phyloP scores from a whole-genome alignment of 2,113 vertebrate genomes.

The Accipiter cooperii region DNA sequence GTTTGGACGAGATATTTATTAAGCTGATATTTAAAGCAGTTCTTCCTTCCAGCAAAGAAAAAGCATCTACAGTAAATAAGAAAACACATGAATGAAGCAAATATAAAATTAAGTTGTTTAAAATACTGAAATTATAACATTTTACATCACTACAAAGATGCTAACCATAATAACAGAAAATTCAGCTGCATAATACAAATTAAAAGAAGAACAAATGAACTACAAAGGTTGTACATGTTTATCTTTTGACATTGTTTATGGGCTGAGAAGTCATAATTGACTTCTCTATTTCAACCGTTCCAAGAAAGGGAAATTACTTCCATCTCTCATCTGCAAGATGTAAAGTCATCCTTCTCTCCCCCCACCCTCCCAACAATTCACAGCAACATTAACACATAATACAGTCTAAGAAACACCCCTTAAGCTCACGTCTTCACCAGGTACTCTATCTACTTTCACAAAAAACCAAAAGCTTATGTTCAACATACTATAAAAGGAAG shows the following conservation, averaged over 20 bases:
- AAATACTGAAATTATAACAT: background rate
- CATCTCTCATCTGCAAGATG: background rate
- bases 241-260: background rate
- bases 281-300: background rate
- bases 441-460: background rate
- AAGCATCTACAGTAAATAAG: background rate
- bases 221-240: background rate
- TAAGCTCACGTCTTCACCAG: background rate
- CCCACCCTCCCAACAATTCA: background rate
- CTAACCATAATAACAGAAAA: background rate
- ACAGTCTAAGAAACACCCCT: background rate
- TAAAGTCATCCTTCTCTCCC: accelerated
- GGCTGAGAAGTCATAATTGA: background rate
- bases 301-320: background rate
- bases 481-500: background rate
- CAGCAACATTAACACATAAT: background rate
- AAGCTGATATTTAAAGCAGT: background rate
- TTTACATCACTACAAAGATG: background rate
- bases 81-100: background rate
- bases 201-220: background rate
- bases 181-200: background rate
- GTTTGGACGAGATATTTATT: background rate
- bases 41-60: background rate
- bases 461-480: background rate
- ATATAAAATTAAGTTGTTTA: background rate